Evolutionary conservation across 1,140 invertebrate species (phyloP), one percentile per base, ranked within the genome.

Genomic region (Drosophila yakuba): DNA sequence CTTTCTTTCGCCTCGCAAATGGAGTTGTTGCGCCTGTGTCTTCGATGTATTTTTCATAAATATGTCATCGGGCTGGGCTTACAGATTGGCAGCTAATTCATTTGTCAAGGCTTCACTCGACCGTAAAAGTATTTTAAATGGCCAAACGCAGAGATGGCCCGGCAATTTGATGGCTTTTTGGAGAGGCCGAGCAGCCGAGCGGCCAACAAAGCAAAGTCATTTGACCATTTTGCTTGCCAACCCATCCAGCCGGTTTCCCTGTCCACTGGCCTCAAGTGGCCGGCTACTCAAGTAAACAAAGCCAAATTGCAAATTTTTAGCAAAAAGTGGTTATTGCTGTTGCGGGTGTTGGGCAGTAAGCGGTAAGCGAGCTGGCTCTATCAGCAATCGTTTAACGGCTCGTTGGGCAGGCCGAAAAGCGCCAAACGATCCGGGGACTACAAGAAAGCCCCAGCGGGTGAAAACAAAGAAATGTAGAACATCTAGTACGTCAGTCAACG

Each of bases 361-460:
- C 59, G 47, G 45, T 17, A 38, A 56, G 39, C 39, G 63, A 48
- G 67, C 32, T 39, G 67, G 66, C 74, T 78, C 52, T 75, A 86
- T 82, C 82, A 86, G 64, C 78, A 86, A 86, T 81, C 74, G 83
- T 86, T 86, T 78, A 86, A 86, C 66, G 82, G 78, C 74, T 86
- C 82, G 82, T 85, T 85, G 78, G 62, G 54, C 82, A 85, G 67
- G n/a, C 35, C 48, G 64, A 75, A 83, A 78, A 48, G 50, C 64
- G 73, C 55, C 56, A 35, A 57, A 78, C 69, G 63, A 68, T 10
- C 15, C 36, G 48, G 58, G 61, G 17, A 17, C 60, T 69, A 51
- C 45, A 50, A 63, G 68, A 80, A 62, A 78, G 64, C 58, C 52
- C 51, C 35, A 11, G n/a, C 14, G 36, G 14, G 25, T 3, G 48